Conservation (phyloP, 2,113 vertebrate genomes). For the Chrysemys picta region DNA sequence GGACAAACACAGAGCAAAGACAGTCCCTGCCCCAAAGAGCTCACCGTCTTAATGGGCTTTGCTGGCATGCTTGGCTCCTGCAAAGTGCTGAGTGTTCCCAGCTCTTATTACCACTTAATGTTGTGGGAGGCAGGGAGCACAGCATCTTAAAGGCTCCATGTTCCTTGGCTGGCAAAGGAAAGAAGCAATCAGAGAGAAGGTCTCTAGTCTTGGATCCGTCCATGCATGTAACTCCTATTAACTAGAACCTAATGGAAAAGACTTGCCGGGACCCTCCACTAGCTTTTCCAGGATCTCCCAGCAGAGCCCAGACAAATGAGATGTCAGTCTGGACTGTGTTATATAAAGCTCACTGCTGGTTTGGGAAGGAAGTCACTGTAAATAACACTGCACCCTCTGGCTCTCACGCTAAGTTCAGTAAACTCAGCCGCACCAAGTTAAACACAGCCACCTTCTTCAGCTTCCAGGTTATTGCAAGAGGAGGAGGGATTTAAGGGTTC, state of each 20-base stretch:
- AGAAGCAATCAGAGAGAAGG: neutral
- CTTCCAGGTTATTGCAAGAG: neutral
- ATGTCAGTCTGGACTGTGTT: neutral
- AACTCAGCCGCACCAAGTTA: neutral
- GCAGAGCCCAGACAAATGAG: neutral
- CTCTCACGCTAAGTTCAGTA: neutral
- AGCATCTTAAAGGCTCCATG: neutral
- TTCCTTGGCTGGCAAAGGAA: neutral
- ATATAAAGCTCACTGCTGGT: neutral
- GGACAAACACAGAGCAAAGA: neutral
- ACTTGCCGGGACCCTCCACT: neutral
- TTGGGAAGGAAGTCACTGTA: neutral
- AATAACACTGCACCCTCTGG: neutral
- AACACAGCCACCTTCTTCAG: neutral
- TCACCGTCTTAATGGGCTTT: neutral
- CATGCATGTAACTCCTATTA: rapidly evolving
- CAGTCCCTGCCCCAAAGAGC: neutral
- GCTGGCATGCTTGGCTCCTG: neutral
- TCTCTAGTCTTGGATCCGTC: neutral
- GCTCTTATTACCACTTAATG: neutral
- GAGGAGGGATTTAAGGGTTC: neutral
- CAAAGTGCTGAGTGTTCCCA: rapidly evolving
- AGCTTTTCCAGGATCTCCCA: neutral
- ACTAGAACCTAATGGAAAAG: rapidly evolving
- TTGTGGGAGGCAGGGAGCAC: neutral